Conservation (phyloP, 2,113 vertebrate genomes). For the Sorex fumeus region DNA sequence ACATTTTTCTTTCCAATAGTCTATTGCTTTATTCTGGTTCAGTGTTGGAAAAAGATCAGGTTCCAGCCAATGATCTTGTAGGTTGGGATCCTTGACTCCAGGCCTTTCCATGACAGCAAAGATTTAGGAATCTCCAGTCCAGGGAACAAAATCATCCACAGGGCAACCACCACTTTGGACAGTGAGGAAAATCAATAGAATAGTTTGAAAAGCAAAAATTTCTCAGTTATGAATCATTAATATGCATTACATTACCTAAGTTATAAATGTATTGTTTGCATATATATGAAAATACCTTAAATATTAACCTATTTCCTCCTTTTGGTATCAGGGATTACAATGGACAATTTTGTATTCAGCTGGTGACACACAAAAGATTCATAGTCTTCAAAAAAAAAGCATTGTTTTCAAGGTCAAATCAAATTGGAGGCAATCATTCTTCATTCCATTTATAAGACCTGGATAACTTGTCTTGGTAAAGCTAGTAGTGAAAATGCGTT, state of each 20-base stretch:
- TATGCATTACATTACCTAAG: not conserved
- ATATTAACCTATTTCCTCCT: constrained; percentile 24
- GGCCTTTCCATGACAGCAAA: not conserved
- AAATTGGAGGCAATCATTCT: constrained; percentile 83
- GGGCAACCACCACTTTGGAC: not conserved
- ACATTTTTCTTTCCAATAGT: not conserved
- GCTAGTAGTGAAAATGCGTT: constrained; percentile 83
- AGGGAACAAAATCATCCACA: not conserved
- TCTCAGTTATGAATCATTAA: constrained; percentile 22
- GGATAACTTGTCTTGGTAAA: constrained; percentile 85
- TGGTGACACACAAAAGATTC: constrained; percentile 64
- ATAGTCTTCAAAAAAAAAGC: constrained; percentile 65
- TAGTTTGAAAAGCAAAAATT: constrained; percentile 33
- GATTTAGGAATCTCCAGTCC: not conserved
- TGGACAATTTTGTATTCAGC: constrained; percentile 59
- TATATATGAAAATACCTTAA: not conserved
- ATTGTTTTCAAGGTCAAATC: constrained; percentile 87
- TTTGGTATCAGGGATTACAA: constrained; percentile 45
- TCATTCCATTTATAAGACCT: constrained; percentile 82
- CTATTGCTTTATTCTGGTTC: not conserved
- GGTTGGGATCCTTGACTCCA: not conserved
- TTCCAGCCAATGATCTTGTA: not conserved
- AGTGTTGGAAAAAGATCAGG: not conserved
- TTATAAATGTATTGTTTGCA: not conserved
- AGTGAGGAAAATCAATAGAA: not conserved